These are phyloP conservation scores for Papilio helenus DNA, from an alignment of 1,140 invertebrate species.

Conservation along the genomic window DNA sequence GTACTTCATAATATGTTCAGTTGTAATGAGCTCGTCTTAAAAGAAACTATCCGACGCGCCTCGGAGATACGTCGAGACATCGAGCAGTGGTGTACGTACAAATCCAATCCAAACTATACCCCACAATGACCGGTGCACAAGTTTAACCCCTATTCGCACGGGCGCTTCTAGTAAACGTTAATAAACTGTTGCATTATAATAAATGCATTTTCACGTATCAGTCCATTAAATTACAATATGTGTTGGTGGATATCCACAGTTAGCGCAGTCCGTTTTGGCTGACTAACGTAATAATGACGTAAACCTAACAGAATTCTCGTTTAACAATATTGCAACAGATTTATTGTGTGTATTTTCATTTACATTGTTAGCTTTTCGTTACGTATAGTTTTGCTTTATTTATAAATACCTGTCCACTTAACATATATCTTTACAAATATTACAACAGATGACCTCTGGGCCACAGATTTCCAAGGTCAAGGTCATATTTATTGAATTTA, in stretches of 20 bases:
- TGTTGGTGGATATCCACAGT: no score
- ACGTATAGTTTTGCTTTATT: no score
- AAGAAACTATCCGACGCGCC: slow-evolving; percentile 35
- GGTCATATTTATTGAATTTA: not conserved
- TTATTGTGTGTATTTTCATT: no score
- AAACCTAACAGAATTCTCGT: no score
- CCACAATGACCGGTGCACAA: slow-evolving; percentile 58
- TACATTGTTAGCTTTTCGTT: no score
- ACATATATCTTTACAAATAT: not conserved
- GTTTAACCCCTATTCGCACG: slow-evolving; percentile 43
- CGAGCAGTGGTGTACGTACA: slow-evolving; percentile 29
- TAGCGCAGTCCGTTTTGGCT: no score
- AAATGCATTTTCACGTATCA: no score
- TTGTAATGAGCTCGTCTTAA: slow-evolving; percentile 49
- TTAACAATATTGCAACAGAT: no score
- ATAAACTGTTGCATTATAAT: no score
- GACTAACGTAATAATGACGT: no score
- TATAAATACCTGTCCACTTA: not conserved
- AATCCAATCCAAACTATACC: slow-evolving; percentile 36
- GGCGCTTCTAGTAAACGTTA: no score
- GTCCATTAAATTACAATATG: no score
- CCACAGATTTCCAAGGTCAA: not conserved
- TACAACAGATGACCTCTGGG: slow-evolving; percentile 3
- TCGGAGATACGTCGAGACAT: not conserved
- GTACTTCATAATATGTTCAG: slow-evolving; percentile 54